Base-by-base conservation (phyloP, 2,113 vertebrate genomes). In the Ctenodactylus gundi region DNA sequence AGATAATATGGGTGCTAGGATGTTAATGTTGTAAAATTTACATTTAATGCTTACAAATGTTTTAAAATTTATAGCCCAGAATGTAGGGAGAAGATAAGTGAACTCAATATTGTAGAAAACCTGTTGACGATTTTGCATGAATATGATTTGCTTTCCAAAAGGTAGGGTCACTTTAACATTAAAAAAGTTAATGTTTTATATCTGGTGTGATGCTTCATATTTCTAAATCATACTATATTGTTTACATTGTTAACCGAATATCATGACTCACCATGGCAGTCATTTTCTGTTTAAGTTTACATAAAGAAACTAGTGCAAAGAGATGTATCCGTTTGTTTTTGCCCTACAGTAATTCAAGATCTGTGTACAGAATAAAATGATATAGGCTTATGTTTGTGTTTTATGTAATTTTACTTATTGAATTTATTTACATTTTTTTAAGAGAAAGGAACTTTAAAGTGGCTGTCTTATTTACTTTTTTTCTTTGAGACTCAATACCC, bases 111-210 rank as follows among this genome's bases (percentile, higher is more conserved):
- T 83, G 98, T 99, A 86, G 99, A 99, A 97, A 99, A 98, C 55
- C 98, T 99, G 64, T 98, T 99, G 77, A 96, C 98, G 87, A 99
- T 99, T 91, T 97, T 99, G 58, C 98, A 98, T 93, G 99, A 99
- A 96, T 99, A 99, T 39, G 98, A 99, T 97, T 98, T 99, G 84
- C 97, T 99, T 49, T 99, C 98, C 62, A 99, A 99, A 98, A 99
- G 98, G 99, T 99, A 96, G 94, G 96, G 78, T n/a, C 95, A 89
- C 57, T n/a, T n/a, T 86, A 20, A 58, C 25, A 39, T 46, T 46
- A 64, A 67, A 77, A 83, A 77, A 89, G 34, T 53, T n/a, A 57
- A 20, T 67, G 3, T 75, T 44, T 95, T 65, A 17, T 68, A 68
- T 49, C 88, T 51, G 41, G 41, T 87, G 4, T 41, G 81, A 68